Base-by-base conservation (phyloP, 1,140 invertebrate genomes). In the Brachionus manjavacas region DNA sequence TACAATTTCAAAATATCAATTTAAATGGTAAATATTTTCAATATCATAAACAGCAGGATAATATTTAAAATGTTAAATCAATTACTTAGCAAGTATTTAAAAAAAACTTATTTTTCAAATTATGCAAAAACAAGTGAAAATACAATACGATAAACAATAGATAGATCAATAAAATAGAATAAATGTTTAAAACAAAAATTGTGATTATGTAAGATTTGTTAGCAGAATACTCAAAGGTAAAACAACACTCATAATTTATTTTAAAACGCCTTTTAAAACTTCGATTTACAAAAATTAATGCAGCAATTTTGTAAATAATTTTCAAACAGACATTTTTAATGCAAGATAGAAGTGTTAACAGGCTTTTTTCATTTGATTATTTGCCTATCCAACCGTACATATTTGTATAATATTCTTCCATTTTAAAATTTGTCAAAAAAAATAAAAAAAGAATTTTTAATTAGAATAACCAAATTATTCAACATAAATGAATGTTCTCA, bases 71-170 rank as follows among this genome's bases (percentile, higher is more conserved):
- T 60, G 52, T 23, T 60, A 60, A 60, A 23, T 60, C 52, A 60
- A 60, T 60, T 60, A 60, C 16, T 60, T 60, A 23, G 52, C 52
- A 60, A 60, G 52, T 60, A 60, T 60, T 60, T 60, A 60, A 60
- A 20, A 31, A 60, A 60, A 60, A n/a, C 20, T 60, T 60, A 8
- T 60, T 60, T 60, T 25, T 20, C 9, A 60, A 60, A 60, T 60
- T 60, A 60, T 60, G 52, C 52, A 60, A 60, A 60, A 60, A 60
- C 52, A 60, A 60, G 52, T 60, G 52, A 60, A 60, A 60, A 60
- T 60, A 60, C 8, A 35, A 20, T 20, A 60, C 52, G 20, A 9
- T 25, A 60, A 20, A 60, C 52, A 60, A 60, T 20, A 60, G 52
- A 60, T 60, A 60, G 52, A 60, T 60, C 52, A 20, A 60, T 60